A percentile compares a stretch with the other conserved stretches of the same genome.
Conservation (phyloP, 2,797 vertebrate genomes). For the Crotalus adamanteus region DNA sequence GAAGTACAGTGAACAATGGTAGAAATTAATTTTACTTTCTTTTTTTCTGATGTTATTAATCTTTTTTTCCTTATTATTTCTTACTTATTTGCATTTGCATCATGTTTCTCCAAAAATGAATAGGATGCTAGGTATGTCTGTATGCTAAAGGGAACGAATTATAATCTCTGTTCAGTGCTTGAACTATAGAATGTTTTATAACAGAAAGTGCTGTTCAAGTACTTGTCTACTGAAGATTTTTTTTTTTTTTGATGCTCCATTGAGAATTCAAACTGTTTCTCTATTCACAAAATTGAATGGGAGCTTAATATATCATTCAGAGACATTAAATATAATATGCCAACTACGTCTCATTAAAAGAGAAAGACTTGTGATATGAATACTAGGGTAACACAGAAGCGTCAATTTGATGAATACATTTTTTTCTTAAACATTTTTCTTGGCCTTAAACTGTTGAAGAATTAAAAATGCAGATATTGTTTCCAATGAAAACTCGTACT, state of each 20-base stretch:
- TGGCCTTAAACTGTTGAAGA: constrained; percentile 1
- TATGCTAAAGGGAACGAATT: neutral
- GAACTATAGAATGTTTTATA: neutral
- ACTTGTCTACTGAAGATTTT: neutral
- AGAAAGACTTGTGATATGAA: neutral
- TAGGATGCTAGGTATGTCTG: neutral
- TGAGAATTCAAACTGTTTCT: neutral
- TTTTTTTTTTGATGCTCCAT: neutral
- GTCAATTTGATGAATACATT: neutral
- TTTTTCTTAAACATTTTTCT: neutral
- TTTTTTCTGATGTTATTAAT: neutral
- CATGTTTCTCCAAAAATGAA: neutral
- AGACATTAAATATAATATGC: neutral
- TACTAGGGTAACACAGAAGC: neutral
- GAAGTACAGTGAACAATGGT: neutral
- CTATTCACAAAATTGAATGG: neutral
- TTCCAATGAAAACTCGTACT: neutral
- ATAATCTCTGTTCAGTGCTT: neutral
- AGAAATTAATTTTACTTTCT: neutral
- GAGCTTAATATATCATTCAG: neutral
- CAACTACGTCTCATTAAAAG: neutral
- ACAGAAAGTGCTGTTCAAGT: neutral
- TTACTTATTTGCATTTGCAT: neutral
- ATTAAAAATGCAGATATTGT: neutral
- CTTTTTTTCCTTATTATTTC: neutral